These are phyloP conservation scores for Bucco capensis DNA, from an alignment of 2,113 vertebrate genomes.

Conservation along the genomic window DNA sequence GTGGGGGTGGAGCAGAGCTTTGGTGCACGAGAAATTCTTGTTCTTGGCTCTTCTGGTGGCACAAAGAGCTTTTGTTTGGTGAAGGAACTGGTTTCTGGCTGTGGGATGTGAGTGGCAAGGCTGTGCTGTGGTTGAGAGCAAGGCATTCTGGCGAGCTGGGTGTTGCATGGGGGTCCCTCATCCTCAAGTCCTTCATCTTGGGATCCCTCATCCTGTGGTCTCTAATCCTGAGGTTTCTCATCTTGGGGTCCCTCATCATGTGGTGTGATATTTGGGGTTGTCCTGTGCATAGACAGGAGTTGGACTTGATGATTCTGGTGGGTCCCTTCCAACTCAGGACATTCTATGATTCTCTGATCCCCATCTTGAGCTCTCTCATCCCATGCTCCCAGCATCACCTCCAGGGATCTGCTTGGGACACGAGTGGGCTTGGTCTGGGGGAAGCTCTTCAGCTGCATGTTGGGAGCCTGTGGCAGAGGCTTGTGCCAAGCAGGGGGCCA, in stretches of 20 bases:
- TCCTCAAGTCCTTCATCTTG: no score
- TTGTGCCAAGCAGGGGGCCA: not conserved
- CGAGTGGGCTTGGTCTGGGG: not conserved
- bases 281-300: no score
- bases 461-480: not conserved
- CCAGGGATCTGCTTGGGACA: not conserved
- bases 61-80: not conserved
- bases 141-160: not conserved
- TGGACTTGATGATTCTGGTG: no score
- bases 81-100: not conserved
- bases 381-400: not conserved
- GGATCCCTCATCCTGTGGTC: not conserved
- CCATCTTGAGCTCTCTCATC: not conserved
- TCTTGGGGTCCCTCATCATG: no score
- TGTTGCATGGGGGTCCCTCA: not conserved
- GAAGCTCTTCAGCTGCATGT: not conserved
- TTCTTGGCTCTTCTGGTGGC: fast-evolving
- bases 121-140: not conserved
- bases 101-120: not conserved
- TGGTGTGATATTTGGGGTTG: no score
- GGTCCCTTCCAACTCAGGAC: no score
- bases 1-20: not conserved
- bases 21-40: fast-evolving
- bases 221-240: no score
- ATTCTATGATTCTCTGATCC: no score